Evolutionary conservation across 1,140 invertebrate genomes (phyloP).

Genomic region (honey bee (Apis mellifera)): DNA sequence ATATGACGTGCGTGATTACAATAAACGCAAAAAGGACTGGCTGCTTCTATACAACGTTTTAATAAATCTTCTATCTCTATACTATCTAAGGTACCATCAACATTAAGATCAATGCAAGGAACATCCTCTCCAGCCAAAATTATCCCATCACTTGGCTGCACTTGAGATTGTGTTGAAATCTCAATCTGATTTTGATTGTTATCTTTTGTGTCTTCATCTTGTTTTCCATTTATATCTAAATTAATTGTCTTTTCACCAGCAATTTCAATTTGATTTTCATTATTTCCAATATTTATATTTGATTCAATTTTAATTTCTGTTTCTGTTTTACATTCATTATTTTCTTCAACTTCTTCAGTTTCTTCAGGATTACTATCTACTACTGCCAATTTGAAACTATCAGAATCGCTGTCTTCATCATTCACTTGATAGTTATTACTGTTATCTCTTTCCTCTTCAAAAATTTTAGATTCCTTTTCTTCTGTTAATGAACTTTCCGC

Average conservation of each 20-base stretch:
- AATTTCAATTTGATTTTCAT: conserved; percentile 23
- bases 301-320: not conserved
- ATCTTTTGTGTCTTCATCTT: not conserved
- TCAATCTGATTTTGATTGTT: not conserved
- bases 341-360: conserved; percentile 42
- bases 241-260: not conserved
- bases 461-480: conserved; percentile 61
- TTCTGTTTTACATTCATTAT: conserved; percentile 32
- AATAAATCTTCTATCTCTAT: conserved; percentile 87
- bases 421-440: conserved; percentile 48
- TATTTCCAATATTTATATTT: not conserved
- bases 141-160: conserved; percentile 67
- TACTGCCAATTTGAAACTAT: conserved; percentile 70
- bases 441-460: conserved; percentile 45
- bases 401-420: conserved; percentile 71
- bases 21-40: conserved; percentile 88
- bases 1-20: conserved; percentile 92
- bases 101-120: conserved; percentile 86
- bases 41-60: conserved; percentile 87
- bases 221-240: conserved; percentile 2
- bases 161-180: conserved; percentile 17
- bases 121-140: conserved; percentile 84
- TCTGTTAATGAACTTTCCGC: conserved; percentile 66
- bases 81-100: conserved; percentile 88
- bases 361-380: conserved; percentile 64